Evolutionary conservation across 2,797 vertebrate genomes (phyloP).

Genomic region (Ambastaia sidthimunki): DNA sequence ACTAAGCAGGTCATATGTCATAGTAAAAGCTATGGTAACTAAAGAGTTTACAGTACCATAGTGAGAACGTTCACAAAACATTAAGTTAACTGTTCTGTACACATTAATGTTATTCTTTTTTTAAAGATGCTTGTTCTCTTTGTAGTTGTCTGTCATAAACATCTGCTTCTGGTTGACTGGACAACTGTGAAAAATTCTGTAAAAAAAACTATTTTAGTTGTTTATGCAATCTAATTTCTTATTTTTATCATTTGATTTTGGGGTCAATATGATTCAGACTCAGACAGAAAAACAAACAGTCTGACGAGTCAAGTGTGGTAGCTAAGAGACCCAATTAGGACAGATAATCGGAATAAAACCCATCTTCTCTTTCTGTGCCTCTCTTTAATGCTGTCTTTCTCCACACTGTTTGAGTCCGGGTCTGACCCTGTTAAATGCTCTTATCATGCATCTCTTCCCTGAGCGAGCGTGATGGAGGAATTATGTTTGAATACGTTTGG

Average conservation of each 20-base stretch:
- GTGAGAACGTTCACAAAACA: neutral
- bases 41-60: neutral
- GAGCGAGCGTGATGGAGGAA: slow-evolving; percentile 30
- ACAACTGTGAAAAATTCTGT: neutral
- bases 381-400: neutral
- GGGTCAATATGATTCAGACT: neutral
- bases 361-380: slow-evolving; percentile 64
- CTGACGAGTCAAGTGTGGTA: slow-evolving; percentile 57
- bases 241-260: neutral
- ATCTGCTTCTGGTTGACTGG: neutral
- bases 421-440: slow-evolving; percentile 20
- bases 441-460: neutral
- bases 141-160: neutral
- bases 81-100: neutral
- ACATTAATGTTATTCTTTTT: neutral
- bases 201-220: neutral
- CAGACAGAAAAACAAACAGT: slow-evolving; percentile 74
- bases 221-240: neutral
- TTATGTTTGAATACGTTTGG: slow-evolving; percentile 10
- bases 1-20: neutral
- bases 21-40: neutral
- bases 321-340: slow-evolving; percentile 39
- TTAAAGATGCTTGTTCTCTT: too few relatives aligned
- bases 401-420: neutral
- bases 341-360: slow-evolving; percentile 69